Evolutionary conservation across 37 sponge, comb jelly and placozoan genomes (phyloP).

Genomic region (Ephydatia muelleri): DNA sequence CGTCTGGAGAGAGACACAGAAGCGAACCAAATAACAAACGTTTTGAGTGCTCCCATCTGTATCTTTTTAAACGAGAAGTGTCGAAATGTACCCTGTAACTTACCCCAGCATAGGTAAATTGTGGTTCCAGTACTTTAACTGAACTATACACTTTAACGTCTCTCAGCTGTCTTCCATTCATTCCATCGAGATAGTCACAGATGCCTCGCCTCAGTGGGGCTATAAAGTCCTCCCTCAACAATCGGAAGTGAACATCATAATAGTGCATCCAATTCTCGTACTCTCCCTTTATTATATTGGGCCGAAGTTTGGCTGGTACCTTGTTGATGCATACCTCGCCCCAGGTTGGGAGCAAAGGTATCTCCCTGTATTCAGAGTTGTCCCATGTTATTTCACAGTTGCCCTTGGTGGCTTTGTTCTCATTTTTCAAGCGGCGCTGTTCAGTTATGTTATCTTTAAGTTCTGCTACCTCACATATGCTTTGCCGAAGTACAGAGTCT

Average conservation of each 20-base stretch:
- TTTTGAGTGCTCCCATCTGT: conserved; percentile 76
- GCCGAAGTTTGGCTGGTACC: conserved; percentile 42
- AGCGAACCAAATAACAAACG: conserved; percentile 83
- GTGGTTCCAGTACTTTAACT: conserved; percentile 45
- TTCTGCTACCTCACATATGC: neutral
- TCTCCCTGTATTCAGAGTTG: conserved; percentile 38
- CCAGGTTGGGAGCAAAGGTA: conserved; percentile 54
- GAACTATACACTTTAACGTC: conserved; percentile 71
- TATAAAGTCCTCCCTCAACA: conserved; percentile 88
- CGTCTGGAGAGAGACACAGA: conserved; percentile 70
- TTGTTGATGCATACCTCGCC: conserved; percentile 32
- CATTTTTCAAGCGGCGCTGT: neutral
- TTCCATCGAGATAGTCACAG: conserved; percentile 33
- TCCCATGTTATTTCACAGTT: conserved; percentile 22
- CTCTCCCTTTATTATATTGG: conserved; percentile 51
- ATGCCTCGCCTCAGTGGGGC: conserved; percentile 84
- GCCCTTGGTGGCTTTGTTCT: neutral
- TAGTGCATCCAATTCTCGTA: conserved; percentile 81
- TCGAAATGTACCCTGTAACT: conserved; percentile 65
- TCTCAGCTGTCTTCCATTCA: conserved; percentile 16
- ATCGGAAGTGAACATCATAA: conserved; percentile 82
- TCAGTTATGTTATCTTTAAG: neutral
- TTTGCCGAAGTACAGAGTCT: neutral
- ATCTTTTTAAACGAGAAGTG: conserved; percentile 1
- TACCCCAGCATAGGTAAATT: conserved; percentile 47